These are phyloP conservation scores for Sylvilagus bachmani DNA, from an alignment of 2,113 vertebrate genomes.

Conservation along the genomic window DNA sequence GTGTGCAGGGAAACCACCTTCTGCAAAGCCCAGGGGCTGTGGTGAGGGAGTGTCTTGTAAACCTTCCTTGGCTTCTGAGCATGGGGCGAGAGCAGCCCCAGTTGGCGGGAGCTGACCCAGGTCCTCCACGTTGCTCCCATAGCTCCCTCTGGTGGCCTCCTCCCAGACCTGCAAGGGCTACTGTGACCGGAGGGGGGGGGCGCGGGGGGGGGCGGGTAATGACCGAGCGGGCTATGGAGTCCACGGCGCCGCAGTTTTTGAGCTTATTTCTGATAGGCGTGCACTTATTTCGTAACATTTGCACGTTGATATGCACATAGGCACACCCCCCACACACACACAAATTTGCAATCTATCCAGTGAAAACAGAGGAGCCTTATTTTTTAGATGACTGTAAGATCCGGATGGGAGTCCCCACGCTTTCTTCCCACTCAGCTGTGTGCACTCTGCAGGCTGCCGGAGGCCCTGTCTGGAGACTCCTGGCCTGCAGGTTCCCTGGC, in stretches of 20 bases:
- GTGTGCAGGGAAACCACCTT: not conserved
- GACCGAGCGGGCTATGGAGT: not conserved
- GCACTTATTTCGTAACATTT: not conserved
- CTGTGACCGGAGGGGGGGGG: rapidly evolving
- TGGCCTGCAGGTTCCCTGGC: not conserved
- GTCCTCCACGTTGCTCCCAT: not conserved
- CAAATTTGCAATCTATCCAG: not conserved
- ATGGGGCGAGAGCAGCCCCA: not conserved
- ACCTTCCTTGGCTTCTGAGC: not conserved
- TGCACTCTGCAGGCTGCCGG: rapidly evolving
- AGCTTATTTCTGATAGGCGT: not conserved
- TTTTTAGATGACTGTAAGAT: not conserved
- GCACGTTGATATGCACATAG: not conserved
- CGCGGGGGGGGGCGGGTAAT: no score
- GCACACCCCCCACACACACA: not conserved
- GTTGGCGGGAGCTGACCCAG: rapidly evolving
- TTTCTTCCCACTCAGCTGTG: not conserved
- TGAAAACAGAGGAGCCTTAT: not conserved
- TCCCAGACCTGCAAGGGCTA: not conserved
- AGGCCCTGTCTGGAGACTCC: not conserved
- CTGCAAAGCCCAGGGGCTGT: not conserved
- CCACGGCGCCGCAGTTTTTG: not conserved
- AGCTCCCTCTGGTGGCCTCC: slow-evolving; percentile 66
- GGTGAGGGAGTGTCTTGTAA: not conserved
- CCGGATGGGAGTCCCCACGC: not conserved